Conservation (phyloP, 2,888 invertebrate species). For the Sarcophaga variegata region DNA sequence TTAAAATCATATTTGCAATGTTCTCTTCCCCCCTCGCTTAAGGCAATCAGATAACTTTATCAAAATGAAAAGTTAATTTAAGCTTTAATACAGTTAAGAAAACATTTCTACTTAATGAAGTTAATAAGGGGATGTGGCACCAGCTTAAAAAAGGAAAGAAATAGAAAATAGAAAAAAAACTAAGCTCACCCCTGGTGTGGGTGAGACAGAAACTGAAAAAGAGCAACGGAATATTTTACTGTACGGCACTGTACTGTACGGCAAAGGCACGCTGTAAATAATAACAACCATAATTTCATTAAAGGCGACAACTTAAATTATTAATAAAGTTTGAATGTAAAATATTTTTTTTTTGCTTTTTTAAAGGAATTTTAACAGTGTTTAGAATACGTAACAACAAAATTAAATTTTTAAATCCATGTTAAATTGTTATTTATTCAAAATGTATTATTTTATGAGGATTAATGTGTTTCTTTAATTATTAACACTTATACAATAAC, state of each 20-base stretch:
- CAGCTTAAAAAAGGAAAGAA: neutral
- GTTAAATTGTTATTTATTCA: too few species aligned
- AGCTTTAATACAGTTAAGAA: slow-evolving; percentile 27
- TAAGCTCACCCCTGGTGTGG: too few species aligned
- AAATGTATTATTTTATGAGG: too few species aligned
- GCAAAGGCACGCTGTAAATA: neutral
- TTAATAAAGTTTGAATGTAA: neutral
- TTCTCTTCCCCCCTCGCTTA: neutral
- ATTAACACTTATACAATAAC: too few species aligned
- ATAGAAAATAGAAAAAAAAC: neutral
- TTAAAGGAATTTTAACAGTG: too few species aligned
- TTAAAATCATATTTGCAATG: neutral
- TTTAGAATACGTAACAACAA: too few species aligned
- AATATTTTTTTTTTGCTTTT: too few species aligned
- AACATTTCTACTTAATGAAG: slow-evolving; percentile 26
- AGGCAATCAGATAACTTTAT: slow-evolving; percentile 20
- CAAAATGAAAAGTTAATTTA: slow-evolving; percentile 52
- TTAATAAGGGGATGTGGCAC: slow-evolving; percentile 6
- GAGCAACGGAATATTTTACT: neutral
- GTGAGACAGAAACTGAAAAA: neutral
- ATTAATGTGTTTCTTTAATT: too few species aligned
- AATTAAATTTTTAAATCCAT: too few species aligned
- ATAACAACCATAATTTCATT: slow-evolving; percentile 30
- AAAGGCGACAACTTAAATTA: slow-evolving; percentile 5
- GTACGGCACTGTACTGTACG: too few species aligned